Percentiles rank a stretch among this genome's conserved stretches.
Evolutionary conservation across 2,888 invertebrate genomes (phyloP).

Genomic region (Ormyrus pomaceus): DNA sequence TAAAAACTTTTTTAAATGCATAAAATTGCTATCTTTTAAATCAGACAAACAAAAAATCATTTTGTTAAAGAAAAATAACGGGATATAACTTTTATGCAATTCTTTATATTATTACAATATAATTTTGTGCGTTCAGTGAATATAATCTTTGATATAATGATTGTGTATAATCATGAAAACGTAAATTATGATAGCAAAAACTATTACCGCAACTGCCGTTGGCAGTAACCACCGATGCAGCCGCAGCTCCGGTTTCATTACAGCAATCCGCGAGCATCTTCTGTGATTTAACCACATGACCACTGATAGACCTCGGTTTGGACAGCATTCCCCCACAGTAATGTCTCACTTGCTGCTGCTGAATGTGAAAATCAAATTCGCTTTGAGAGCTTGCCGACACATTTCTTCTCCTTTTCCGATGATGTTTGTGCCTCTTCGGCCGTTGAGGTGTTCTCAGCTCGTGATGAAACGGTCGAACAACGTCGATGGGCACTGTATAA

Average conservation of each 20-base stretch:
- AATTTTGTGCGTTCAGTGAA: too few species aligned
- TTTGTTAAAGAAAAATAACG: too few species aligned
- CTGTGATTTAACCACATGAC: slow-evolving; percentile 73
- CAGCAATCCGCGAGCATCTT: slow-evolving; percentile 72
- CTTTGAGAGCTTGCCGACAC: slow-evolving; percentile 77
- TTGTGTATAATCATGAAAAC: too few species aligned
- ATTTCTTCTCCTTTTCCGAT: slow-evolving; percentile 75
- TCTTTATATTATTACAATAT: too few species aligned
- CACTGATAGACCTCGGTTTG: slow-evolving; percentile 71
- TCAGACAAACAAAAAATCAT: too few species aligned
- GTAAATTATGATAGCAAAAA: too few species aligned
- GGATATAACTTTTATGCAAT: too few species aligned
- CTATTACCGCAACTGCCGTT: slow-evolving; percentile 75
- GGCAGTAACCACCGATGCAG: slow-evolving; percentile 66
- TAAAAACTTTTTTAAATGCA: too few species aligned
- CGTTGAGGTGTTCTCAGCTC: slow-evolving; percentile 75
- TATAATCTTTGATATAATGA: too few species aligned
- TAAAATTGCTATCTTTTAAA: too few species aligned
- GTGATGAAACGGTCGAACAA: slow-evolving; percentile 80
- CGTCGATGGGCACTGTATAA: slow-evolving; percentile 90
- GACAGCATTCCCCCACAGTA: slow-evolving; percentile 65
- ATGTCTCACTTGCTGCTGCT: slow-evolving; percentile 72
- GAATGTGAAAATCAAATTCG: slow-evolving; percentile 72
- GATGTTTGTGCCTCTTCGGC: slow-evolving; percentile 75
- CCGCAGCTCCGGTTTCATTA: slow-evolving; percentile 63